phyloP scores from a whole-genome alignment of 2,113 vertebrate genomes.

The Sebastes schlegelii region DNA sequence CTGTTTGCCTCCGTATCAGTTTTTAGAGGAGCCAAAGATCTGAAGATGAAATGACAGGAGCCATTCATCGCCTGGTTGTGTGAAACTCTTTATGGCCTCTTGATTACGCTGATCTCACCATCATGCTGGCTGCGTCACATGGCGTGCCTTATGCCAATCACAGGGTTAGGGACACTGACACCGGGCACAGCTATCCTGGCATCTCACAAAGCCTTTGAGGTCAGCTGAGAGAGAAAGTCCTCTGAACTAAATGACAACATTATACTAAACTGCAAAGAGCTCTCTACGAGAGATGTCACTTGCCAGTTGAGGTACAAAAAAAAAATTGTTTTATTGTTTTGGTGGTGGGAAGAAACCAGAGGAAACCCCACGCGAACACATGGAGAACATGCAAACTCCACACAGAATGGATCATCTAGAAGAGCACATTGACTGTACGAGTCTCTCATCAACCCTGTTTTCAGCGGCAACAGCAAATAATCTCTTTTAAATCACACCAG shows the following conservation, averaged over 20 bases:
- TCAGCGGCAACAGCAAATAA: too few species aligned
- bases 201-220: conserved; percentile 39
- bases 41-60: conserved; percentile 29
- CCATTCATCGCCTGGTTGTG: conserved; percentile 44
- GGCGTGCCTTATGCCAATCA: conserved; percentile 64
- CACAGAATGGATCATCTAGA: too few species aligned
- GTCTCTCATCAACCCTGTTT: too few species aligned
- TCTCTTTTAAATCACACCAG: too few species aligned
- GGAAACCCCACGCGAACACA: too few species aligned
- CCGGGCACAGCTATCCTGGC: conserved; percentile 40
- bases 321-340: too few species aligned
- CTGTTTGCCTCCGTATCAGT: background rate
- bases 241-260: background rate
- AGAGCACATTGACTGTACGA: too few species aligned
- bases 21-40: conserved; percentile 22
- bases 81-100: conserved; percentile 65
- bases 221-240: background rate
- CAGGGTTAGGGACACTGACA: conserved; percentile 57
- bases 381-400: too few species aligned
- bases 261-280: background rate
- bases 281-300: background rate
- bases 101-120: conserved; percentile 77
- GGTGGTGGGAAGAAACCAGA: too few species aligned
- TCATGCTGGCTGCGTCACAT: conserved; percentile 72
- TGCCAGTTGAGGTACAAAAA: background rate